Conservation (phyloP, 2,888 invertebrate species). For the Neria commutata region DNA sequence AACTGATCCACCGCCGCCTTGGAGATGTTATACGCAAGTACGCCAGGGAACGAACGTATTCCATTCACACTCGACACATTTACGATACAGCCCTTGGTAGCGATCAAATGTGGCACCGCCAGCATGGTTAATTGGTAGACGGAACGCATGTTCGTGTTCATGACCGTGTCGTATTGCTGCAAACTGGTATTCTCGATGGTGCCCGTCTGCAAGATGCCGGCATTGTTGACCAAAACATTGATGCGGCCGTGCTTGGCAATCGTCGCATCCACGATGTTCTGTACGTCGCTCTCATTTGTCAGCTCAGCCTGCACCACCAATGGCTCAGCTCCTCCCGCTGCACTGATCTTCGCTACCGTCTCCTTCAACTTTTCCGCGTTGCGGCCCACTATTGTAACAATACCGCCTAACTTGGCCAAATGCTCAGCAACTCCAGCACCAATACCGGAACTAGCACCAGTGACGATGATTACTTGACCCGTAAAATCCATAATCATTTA, state of each 20-base stretch:
- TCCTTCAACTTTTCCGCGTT: slow-evolving; percentile 68
- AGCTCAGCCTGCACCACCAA: slow-evolving; percentile 73
- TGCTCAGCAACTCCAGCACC: slow-evolving; percentile 74
- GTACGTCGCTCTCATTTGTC: slow-evolving; percentile 74
- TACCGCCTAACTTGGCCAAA: slow-evolving; percentile 71
- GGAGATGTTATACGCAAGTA: slow-evolving; percentile 89
- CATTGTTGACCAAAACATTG: slow-evolving; percentile 88
- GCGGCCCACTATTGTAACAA: slow-evolving; percentile 71
- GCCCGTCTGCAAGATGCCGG: slow-evolving; percentile 83
- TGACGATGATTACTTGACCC: slow-evolving; percentile 69
- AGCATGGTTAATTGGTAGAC: slow-evolving; percentile 84
- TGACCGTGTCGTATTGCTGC: slow-evolving; percentile 86
- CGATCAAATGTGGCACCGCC: slow-evolving; percentile 83
- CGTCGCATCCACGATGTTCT: slow-evolving; percentile 74
- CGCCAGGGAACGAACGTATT: slow-evolving; percentile 85
- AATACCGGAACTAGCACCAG: slow-evolving; percentile 78
- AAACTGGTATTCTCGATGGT: slow-evolving; percentile 84
- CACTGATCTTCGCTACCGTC: slow-evolving; percentile 66
- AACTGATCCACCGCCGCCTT: slow-evolving; percentile 95
- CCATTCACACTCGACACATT: slow-evolving; percentile 96
- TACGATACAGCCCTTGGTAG: slow-evolving; percentile 87
- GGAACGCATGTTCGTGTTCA: slow-evolving; percentile 87
- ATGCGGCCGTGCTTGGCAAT: slow-evolving; percentile 76
- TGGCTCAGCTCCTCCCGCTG: slow-evolving; percentile 57
- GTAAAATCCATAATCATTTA: slow-evolving; percentile 70